Base-by-base conservation (phyloP, 2,797 vertebrate species). In the Takifugu rubripes region DNA sequence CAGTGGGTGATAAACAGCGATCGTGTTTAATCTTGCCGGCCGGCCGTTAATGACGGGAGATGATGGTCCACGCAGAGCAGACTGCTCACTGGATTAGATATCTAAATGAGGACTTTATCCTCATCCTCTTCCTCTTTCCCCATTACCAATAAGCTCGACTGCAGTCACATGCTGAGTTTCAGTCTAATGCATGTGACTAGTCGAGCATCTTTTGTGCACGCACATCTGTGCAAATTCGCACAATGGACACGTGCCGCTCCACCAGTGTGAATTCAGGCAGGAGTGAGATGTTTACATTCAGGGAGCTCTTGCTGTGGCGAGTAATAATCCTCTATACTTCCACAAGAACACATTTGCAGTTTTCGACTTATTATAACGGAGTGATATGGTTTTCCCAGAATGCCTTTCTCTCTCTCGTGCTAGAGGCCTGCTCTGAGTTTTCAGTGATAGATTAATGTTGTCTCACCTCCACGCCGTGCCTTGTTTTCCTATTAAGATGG, bases 61-160 rank as follows among this genome's bases (percentile, higher is more conserved):
- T 85, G 88, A 87, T 84, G 82, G 75, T 83, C 67, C 66, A 66
- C 78, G 74, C 68, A 75, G 86, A 72, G 81, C 84, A 84, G 78
- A 75, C 81, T 74, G 84, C 76, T 86, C 79, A 55, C 75, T 70
- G 86, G 87, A 90, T 89, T 90, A 88, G 80, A 85, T 78, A 65
- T 84, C 79, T 82, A 88, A 89, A 88, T 87, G 84, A 87, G 82
- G 79, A 86, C 69, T 86, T 88, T 78, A 88, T 87, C 79, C 84
- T 81, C 81, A 68, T 48, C 46, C 68, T 31, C 65, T 58, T 77
- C 70, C 77, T 81, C 64, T 77, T 76, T 58, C 60, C 47, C 77
- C 75, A 77, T 84, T 79, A 73, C 74, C 77, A 75, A 60, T 79
- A 77, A 81, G 74, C 81, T 73, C 61, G 44, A 52, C 59, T 4